Base-by-base conservation (phyloP, 2,113 vertebrate genomes). In the Salvelinus namaycush region DNA sequence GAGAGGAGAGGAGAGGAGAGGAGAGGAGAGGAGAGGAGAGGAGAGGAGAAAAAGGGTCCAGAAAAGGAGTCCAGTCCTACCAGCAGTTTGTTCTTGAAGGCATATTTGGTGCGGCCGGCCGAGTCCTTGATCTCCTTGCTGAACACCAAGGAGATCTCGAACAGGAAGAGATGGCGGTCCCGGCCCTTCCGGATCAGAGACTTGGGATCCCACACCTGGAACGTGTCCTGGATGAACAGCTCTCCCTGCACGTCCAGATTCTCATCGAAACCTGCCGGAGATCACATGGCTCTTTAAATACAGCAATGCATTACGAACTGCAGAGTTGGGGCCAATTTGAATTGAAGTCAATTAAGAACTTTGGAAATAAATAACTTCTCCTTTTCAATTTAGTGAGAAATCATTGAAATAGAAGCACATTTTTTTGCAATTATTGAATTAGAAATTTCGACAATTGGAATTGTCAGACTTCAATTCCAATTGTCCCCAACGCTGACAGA, bases 141-240 rank as follows among this genome's bases (percentile, higher is more conserved):
- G 87, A 99, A 99, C 80, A 99, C 95, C 79, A 99, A 93, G 5
- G 96, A 98, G 89, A 99, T 97, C 93, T 99, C 98, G 76, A 99
- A 99, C 83, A 99, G 96, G 92, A 99, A 99, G 85, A 99, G 94
- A 90, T 99, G 98, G 8, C 98, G 94, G 82, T 99, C 98, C 64
- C 98, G 93, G 27, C 97, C 98, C 80, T 99, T 99, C 75, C 98
- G 94, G 91, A 99, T 99, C 79, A 99, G 95, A 1, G 98, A 98
- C 81, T 97, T 98, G 26, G 98, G 97, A 84, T 99, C 98, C 98
- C 98, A 99, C n/a, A 99, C 98, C 94, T 99, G 98, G 90, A 99
- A 99, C 70, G 97, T 95, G 90, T 99, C 98, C 91, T 99, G 98
- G 57, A 99, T 95, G 81, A 99, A 97, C 78, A 99, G 93, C 86